A percentile compares a stretch with the other conserved stretches of the same genome.
Evolutionary conservation across 2,113 vertebrate species (phyloP).

Genomic region (Carollia perspicillata): DNA sequence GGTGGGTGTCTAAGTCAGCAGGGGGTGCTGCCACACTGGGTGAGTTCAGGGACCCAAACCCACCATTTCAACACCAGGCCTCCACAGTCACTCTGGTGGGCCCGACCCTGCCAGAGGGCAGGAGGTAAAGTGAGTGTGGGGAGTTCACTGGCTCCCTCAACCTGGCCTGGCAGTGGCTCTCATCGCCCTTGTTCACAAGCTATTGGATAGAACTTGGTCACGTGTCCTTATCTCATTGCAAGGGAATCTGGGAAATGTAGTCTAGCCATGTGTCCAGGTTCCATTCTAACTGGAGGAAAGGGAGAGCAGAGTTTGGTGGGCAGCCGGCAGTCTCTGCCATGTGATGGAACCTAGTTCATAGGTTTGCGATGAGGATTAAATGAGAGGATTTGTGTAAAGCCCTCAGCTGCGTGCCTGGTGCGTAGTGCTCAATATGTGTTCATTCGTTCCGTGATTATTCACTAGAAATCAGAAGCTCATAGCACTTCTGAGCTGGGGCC

Average conservation of each 20-base stretch:
- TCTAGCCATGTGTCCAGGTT: background rate
- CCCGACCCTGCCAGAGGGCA: background rate
- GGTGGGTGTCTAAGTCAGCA: background rate
- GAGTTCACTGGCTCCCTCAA: background rate
- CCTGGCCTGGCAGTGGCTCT: background rate
- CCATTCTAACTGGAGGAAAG: background rate
- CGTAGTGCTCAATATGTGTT: background rate
- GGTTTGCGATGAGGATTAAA: background rate
- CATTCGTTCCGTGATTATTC: background rate
- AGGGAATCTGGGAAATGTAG: slow-evolving; percentile 33
- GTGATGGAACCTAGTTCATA: background rate
- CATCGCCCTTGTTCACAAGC: background rate
- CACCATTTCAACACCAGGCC: background rate
- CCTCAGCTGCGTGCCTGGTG: background rate
- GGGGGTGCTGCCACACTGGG: background rate
- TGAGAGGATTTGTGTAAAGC: background rate
- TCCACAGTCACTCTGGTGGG: background rate
- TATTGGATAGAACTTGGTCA: background rate
- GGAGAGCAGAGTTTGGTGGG: background rate
- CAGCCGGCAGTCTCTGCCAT: background rate
- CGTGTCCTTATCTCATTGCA: background rate
- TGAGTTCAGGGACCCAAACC: background rate
- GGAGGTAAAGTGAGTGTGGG: background rate
- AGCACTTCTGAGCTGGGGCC: background rate
- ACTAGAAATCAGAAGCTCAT: background rate